Evolutionary conservation across 2,888 invertebrate genomes (phyloP).

Genomic region (Cremastinae sp.): DNA sequence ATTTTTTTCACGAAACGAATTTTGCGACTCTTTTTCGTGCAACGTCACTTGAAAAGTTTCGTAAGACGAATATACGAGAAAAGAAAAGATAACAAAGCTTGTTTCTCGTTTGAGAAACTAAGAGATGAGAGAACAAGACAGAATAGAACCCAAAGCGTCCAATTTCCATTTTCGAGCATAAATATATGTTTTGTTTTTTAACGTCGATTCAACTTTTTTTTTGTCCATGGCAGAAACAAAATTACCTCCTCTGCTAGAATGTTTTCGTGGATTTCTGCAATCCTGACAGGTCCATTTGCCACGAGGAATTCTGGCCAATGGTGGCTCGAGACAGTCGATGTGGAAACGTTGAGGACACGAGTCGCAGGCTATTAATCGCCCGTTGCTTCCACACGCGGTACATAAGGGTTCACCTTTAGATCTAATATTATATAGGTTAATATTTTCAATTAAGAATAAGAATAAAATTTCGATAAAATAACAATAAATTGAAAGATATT

Average conservation of each 20-base stretch:
- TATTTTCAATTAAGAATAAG: too few relatives aligned
- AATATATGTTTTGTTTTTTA: conserved; percentile 13
- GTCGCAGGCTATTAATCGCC: conserved; percentile 85
- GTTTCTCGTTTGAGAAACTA: background rate
- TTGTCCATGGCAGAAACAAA: background rate
- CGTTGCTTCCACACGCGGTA: conserved; percentile 85
- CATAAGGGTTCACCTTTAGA: conserved; percentile 81
- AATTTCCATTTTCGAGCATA: conserved; percentile 28
- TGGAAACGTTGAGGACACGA: conserved; percentile 86
- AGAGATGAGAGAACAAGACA: conserved; percentile 16
- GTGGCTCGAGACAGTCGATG: conserved; percentile 86
- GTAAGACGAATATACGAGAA: background rate
- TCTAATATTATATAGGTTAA: conserved; percentile 64
- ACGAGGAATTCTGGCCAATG: conserved; percentile 83
- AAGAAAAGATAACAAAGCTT: background rate
- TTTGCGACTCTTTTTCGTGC: conserved; percentile 6
- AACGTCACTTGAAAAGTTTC: background rate
- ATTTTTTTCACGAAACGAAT: conserved; percentile 10
- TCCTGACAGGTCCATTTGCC: conserved; percentile 84
- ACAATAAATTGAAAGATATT: conserved; percentile 56
- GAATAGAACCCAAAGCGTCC: conserved; percentile 5
- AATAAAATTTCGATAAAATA: conserved; percentile 4
- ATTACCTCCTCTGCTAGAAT: conserved; percentile 74
- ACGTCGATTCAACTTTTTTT: conserved; percentile 2
- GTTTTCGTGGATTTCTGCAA: conserved; percentile 81